Evolutionary conservation across 2,797 vertebrate genomes (phyloP), one percentile per base, ranked within the genome.

Genomic region (Crax fasciolata): DNA sequence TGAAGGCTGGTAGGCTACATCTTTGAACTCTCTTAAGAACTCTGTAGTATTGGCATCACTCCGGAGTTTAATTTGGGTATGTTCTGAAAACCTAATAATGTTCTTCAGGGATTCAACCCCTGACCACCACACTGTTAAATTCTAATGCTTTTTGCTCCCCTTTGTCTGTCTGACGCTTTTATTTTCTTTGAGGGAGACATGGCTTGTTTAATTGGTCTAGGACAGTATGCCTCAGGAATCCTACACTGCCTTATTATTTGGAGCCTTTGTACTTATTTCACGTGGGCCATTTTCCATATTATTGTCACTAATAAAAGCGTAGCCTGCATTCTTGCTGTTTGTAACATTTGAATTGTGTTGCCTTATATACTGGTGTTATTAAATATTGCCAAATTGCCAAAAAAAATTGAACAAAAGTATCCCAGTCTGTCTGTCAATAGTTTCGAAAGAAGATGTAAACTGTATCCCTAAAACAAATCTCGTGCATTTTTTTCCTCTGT

Each of bases 1-100:
- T 82, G 65, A 91, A 89, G 54, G 44, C 62, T 94, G 43, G 54
- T 52, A 61, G 49, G 77, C 76, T 91, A 11, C 54, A 74, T 80
- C 72, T 95, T 49, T 90, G 89, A 95, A 93, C 89, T 86, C 87
- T 82, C 72, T 78, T 90, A 87, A 88, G 89, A 85, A 93, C 84
- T 89, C 57, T 52, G 52, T 65, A 90, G 65, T 66, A 72, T 43
- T 90, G 92, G 81, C 80, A 82, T 78, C 18, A 59, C 25, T 84
- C 71, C 91, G 94, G 54, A 93, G 43, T 73, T 78, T 93, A 95
- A 96, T 96, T 81, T 89, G 54, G 58, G 44, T 84, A 88, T 2
- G 7, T 86, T 92, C 59, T 84, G 73, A 80, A 96, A 93, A 82
- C 67, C 76, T 96, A 91, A 89, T 95, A 54, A 74, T 71, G 55